Base-by-base conservation (phyloP, 1,140 invertebrate species). In the Macrobrachium nipponense region DNA sequence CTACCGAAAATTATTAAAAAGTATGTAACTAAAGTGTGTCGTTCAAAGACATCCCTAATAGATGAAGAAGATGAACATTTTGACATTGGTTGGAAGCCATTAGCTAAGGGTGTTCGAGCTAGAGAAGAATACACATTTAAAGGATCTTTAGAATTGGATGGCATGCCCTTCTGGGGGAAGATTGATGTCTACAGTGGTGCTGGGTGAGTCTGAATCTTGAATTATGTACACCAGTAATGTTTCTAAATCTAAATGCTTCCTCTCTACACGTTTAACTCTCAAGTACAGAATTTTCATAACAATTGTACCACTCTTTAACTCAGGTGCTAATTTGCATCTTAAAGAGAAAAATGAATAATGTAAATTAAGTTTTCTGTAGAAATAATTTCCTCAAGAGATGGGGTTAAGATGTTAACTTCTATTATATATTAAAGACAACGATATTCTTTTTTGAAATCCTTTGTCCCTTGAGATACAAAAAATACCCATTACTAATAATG, bases 101-200 rank as follows among this genome's bases (percentile, higher is more conserved):
- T 73, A 20, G 60, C 73, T 14, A 61, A 64, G 27, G 61, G 12
- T 5, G 23, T 23, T 51, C 27, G 18, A 18, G 51, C 79, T 10
- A n/a, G 43, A 17, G 70, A 80, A 15, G 79, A 80, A 43, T 80
- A 80, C 59, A 64, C 43, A 6, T 20, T 60, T 51, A 18, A 60
- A 18, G 44, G 58, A 14, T n/a, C 58, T 60, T 64, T 70, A 27
- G 70, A 70, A 20, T 89, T 93, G 2, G 90, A 93, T 78, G 91
- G 92, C 11, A 91, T 91, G 62, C 92, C 92, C 0, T 92, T 92
- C 89, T 90, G 90, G 89, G 93, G 92, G 8, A 89, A 90, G n/a
- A 89, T 92, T 73, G 90, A 90, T 51, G 62, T 92, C 10, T 93
- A 93, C 88, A 86, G 90, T n/a, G 93, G 93, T 0, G 93, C 93